phyloP scores from a whole-genome alignment of 1,140 invertebrate genomes.

The Ladona fulva region DNA sequence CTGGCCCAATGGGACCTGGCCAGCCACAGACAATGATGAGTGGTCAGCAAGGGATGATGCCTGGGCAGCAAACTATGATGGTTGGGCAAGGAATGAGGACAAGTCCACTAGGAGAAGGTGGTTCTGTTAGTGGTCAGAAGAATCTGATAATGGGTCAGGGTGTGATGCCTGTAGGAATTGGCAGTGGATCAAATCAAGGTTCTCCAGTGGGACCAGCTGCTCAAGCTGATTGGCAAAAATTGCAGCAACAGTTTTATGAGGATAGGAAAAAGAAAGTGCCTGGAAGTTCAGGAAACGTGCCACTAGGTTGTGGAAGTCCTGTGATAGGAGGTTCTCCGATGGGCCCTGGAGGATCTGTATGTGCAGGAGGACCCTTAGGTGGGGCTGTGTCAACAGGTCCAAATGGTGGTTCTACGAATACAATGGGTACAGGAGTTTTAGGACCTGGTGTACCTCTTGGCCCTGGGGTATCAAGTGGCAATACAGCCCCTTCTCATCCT shows the following conservation, averaged over 20 bases:
- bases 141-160: slow-evolving; percentile 28
- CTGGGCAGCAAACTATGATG: slow-evolving; percentile 25
- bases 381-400: background rate
- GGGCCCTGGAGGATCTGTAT: slow-evolving; percentile 21
- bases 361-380: slow-evolving; percentile 16
- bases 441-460: slow-evolving; percentile 25
- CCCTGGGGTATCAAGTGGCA: slow-evolving; percentile 26
- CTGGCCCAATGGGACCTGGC: slow-evolving; percentile 36
- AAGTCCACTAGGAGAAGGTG: slow-evolving; percentile 13
- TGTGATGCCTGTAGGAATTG: slow-evolving; percentile 25
- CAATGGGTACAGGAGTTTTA: slow-evolving; percentile 34
- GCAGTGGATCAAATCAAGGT: slow-evolving; percentile 18
- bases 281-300: slow-evolving; percentile 33
- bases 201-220: slow-evolving; percentile 32
- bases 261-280: slow-evolving; percentile 43
- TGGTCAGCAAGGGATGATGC: slow-evolving; percentile 28
- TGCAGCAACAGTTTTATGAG: slow-evolving; percentile 76
- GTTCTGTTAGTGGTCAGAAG: slow-evolving; percentile 22
- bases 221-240: slow-evolving; percentile 79
- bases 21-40: slow-evolving; percentile 22
- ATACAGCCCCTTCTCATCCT: slow-evolving; percentile 35
- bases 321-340: slow-evolving; percentile 27
- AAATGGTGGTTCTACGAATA: background rate
- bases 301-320: slow-evolving; percentile 24
- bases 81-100: slow-evolving; percentile 13